phyloP scores from a whole-genome alignment of 2,888 invertebrate genomes.

The Luperina testacea region DNA sequence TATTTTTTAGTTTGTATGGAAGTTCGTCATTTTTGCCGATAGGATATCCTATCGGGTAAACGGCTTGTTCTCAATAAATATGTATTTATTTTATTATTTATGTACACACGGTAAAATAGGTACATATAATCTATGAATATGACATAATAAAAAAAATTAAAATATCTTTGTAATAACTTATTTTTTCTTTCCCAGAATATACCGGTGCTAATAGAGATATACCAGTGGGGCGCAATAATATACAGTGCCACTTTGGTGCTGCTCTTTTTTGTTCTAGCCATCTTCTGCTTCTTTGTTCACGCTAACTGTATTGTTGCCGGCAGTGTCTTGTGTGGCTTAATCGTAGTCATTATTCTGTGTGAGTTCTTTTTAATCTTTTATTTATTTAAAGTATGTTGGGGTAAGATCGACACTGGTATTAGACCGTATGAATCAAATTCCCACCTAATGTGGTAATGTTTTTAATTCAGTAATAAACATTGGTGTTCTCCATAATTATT shows the following conservation, averaged over 20 bases:
- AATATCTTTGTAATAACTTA: not conserved
- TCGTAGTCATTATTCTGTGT: constrained; percentile 73
- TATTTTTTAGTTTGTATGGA: no score
- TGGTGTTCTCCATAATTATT: no score
- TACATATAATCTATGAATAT: no score
- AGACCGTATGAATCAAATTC: no score
- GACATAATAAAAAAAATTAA: not conserved
- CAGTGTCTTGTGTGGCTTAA: constrained; percentile 67
- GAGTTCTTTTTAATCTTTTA: constrained; percentile 58
- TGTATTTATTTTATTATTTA: no score
- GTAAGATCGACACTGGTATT: no score
- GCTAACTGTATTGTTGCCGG: constrained; percentile 76
- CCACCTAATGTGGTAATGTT: no score
- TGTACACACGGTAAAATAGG: no score
- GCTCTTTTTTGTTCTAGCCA: constrained; percentile 72
- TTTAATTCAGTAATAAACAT: no score
- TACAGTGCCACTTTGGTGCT: constrained; percentile 71
- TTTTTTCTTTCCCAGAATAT: constrained; percentile 73
- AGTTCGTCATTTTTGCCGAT: not conserved
- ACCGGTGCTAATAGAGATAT: constrained; percentile 78
- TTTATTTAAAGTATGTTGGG: no score
- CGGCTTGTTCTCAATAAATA: not conserved
- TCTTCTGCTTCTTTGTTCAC: constrained; percentile 79
- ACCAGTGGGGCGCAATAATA: constrained; percentile 78
- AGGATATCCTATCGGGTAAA: not conserved